Conservation (phyloP, 2,113 vertebrate species). For the Sciurus niger region DNA sequence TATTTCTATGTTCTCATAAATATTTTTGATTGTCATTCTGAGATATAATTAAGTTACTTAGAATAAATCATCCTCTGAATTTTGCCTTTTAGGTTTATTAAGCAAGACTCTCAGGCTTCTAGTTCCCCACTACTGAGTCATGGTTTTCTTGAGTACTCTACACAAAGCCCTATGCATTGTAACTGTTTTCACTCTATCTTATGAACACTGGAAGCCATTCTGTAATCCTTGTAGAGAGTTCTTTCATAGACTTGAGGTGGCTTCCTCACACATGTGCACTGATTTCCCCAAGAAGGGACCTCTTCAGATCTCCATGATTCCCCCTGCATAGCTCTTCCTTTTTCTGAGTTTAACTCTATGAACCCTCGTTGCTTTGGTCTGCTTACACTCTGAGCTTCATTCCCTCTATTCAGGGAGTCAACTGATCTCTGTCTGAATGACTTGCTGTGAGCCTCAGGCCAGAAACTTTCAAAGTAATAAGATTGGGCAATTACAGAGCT, state of each 20-base stretch:
- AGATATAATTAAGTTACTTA: not conserved
- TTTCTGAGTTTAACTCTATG: not conserved
- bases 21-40: not conserved
- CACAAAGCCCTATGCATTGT: not conserved
- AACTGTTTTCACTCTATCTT: not conserved
- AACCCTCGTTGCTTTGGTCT: not conserved
- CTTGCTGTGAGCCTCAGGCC: not conserved
- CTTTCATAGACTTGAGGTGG: not conserved
- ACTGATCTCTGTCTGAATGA: not conserved
- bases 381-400: not conserved
- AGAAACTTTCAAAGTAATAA: not conserved
- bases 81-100: not conserved
- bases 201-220: not conserved
- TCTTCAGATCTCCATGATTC: not conserved
- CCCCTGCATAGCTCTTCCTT: not conserved
- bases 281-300: no score
- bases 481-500: no score
- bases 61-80: not conserved
- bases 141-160: not conserved
- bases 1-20: conserved; percentile 28
- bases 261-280: not conserved
- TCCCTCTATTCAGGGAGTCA: not conserved
- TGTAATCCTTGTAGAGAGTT: not conserved
- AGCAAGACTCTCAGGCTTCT: not conserved
- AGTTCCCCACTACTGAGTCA: not conserved